phyloP scores from a whole-genome alignment of 2,888 invertebrate genomes.

The Agonopterix alstromeriana region DNA sequence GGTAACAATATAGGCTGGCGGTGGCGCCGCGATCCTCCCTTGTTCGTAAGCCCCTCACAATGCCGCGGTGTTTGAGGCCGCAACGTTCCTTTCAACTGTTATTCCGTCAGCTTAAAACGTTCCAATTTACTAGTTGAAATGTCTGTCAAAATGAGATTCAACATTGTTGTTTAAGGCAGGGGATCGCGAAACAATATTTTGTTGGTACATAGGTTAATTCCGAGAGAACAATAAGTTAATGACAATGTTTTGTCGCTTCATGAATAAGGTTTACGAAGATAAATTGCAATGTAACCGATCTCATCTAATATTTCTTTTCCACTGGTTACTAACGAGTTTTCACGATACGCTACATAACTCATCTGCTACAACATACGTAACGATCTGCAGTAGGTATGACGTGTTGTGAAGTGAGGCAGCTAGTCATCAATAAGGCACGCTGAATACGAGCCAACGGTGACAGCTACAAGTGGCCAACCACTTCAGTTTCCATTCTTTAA shows the following conservation, averaged over 20 bases:
- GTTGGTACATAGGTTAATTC: conserved; percentile 4
- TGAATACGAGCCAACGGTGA: too few species aligned
- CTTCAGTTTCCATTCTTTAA: too few species aligned
- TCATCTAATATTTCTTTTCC: neutral
- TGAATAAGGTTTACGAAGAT: conserved; percentile 1
- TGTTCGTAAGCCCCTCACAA: neutral
- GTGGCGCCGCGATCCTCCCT: conserved; percentile 3
- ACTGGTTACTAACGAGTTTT: neutral
- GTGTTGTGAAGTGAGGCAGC: too few species aligned
- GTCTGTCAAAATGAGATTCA: conserved; percentile 5
- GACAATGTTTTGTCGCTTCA: conserved; percentile 1
- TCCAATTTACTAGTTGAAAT: conserved; percentile 3
- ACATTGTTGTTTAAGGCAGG: conserved; percentile 6
- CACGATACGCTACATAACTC: too few species aligned
- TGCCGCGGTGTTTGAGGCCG: neutral
- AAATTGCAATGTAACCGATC: conserved; percentile 2
- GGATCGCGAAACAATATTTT: conserved; percentile 4
- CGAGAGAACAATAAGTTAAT: conserved; percentile 3
- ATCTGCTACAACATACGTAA: too few species aligned
- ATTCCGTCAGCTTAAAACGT: neutral
- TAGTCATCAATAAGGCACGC: too few species aligned
- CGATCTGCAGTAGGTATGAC: too few species aligned
- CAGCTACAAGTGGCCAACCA: too few species aligned
- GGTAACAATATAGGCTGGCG: conserved; percentile 53
- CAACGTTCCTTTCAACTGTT: neutral